Evolutionary conservation across 2,888 invertebrate species (phyloP).

Genomic region (Lasius fuliginosus): DNA sequence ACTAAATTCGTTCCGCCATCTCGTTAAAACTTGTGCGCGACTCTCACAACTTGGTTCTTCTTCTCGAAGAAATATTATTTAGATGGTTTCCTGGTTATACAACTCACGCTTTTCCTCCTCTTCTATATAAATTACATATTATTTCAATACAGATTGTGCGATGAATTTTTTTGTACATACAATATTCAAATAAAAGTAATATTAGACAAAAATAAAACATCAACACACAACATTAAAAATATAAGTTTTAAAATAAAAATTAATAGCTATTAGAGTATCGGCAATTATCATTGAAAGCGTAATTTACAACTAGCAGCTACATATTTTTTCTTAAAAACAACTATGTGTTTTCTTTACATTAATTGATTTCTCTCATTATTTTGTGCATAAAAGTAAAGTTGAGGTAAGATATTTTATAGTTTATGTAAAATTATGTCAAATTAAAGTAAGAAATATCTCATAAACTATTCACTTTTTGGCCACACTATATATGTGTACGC

Average conservation of each 20-base stretch:
- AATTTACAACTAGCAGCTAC: too few relatives aligned
- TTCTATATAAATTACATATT: slow-evolving; percentile 45
- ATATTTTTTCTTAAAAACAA: too few relatives aligned
- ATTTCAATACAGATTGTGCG: slow-evolving; percentile 23
- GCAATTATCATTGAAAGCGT: not conserved
- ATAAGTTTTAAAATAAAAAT: not conserved
- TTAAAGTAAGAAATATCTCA: too few relatives aligned
- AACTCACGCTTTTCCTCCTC: slow-evolving; percentile 45
- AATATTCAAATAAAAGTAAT: not conserved
- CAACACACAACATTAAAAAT: not conserved
- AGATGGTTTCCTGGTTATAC: slow-evolving; percentile 78
- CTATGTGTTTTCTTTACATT: too few relatives aligned
- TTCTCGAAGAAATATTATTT: slow-evolving; percentile 81
- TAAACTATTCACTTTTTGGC: too few relatives aligned
- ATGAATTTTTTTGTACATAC: not conserved
- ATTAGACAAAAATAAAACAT: not conserved
- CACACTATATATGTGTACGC: too few relatives aligned
- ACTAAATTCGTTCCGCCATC: slow-evolving; percentile 80
- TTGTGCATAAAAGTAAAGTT: too few relatives aligned
- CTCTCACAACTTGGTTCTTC: slow-evolving; percentile 67
- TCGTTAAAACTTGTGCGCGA: slow-evolving; percentile 81
- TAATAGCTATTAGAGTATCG: not conserved
- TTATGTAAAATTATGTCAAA: too few relatives aligned
- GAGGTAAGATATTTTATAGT: too few relatives aligned
- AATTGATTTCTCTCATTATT: too few relatives aligned